These are phyloP conservation scores for Drosophila sp. DNA, from an alignment of 1,140 invertebrate species.

Conservation along the genomic window DNA sequence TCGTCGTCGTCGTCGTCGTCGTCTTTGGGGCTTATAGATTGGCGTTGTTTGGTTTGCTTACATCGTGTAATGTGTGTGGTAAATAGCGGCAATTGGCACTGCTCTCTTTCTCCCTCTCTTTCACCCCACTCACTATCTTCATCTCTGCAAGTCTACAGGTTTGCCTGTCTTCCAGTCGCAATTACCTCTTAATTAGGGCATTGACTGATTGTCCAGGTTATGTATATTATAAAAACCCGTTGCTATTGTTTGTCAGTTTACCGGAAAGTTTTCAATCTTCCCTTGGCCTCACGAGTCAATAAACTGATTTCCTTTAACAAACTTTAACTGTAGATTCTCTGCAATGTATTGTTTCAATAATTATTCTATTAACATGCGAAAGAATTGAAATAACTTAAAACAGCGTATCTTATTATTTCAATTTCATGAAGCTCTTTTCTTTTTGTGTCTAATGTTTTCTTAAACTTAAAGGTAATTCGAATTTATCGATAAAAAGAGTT, in stretches of 20 bases:
- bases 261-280: not conserved
- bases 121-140: not conserved
- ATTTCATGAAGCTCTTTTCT: too few relatives aligned
- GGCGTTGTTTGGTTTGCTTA: conserved; percentile 67
- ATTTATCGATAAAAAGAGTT: too few relatives aligned
- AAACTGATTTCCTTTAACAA: too few relatives aligned
- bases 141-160: not conserved
- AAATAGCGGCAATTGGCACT: conserved; percentile 65
- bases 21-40: conserved; percentile 54
- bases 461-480: too few relatives aligned
- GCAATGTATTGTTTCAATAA: too few relatives aligned
- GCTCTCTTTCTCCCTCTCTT: conserved; percentile 11
- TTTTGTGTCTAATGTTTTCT: too few relatives aligned
- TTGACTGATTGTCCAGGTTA: conserved; percentile 50
- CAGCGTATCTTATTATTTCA: too few relatives aligned
- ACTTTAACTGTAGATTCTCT: too few relatives aligned
- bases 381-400: too few relatives aligned
- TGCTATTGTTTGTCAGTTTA: not conserved
- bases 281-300: not conserved
- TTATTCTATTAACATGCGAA: too few relatives aligned
- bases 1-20: conserved; percentile 37
- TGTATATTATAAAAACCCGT: not conserved
- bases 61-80: conserved; percentile 75
- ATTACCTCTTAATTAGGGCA: conserved; percentile 29
- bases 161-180: conserved; percentile 6